Base-by-base conservation (phyloP, 92 coral and sea anemone species). In the Zoanthus sociatus region DNA sequence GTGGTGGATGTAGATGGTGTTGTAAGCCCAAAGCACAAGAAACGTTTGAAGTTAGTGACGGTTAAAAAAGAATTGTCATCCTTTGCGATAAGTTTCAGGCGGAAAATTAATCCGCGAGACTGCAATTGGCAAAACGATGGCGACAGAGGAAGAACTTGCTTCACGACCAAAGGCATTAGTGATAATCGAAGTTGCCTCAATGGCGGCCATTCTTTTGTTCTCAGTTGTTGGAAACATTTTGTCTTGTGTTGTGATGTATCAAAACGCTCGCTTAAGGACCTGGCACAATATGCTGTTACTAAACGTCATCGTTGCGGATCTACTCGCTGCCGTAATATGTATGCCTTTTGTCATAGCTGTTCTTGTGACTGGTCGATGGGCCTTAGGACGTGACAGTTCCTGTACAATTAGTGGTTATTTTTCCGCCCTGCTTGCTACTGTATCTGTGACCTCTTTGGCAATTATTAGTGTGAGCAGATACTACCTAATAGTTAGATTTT, bases 281-380 rank as follows among this genome's bases (percentile, higher is more conserved):
- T 93, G 96, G 96, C 96, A 91, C 85, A 93, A 93, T 71, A 83
- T 91, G 15, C 87, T 93, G 13, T 91, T 92, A 7, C 71, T 93
- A 6, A 93, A 93, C 69, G 90, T 93, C 12, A 91, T 93, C 3
- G 51, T 93, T 4, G 87, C 90, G n/a, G 96, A 93, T 75, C 88
- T 93, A 13, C 86, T 93, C 14, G 90, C 84, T 3, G 87, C 92
- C 0, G 16, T 86, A 18, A 47, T 87, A 9, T 83, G 89, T 64
- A 79, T 79, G 68, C 85, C 94, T 13, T 89, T 87, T 83, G 84
- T 83, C 30, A 70, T 93, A 53, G 71, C 26, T 14, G 94, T 89
- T 3, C 87, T 93, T 46, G 70, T 74, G 37, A 78, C 85, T 26
- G 96, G 96, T 4, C 66, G 48, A 31, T 93, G 94, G 96, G 33